Evolutionary conservation across 2,888 invertebrate genomes (phyloP).

Genomic region (Orthonychiurus folsomi): DNA sequence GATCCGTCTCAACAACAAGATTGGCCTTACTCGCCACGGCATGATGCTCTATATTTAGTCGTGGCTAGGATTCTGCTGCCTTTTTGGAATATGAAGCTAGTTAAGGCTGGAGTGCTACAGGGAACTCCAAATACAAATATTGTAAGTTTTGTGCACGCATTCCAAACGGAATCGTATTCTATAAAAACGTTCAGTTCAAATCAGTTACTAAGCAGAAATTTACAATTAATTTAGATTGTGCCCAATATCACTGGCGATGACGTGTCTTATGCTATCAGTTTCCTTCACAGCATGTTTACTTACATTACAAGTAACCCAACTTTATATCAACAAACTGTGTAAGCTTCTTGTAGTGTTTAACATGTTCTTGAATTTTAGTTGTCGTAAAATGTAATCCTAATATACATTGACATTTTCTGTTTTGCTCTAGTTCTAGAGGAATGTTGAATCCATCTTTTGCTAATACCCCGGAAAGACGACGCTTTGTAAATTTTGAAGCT

Average conservation of each 20-base stretch:
- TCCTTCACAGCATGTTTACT: conserved; percentile 31
- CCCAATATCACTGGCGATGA: conserved; percentile 36
- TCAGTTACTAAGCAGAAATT: no score
- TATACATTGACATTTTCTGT: not conserved
- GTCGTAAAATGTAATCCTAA: no score
- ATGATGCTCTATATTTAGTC: conserved; percentile 87
- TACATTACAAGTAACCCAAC: conserved; percentile 37
- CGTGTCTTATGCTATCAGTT: conserved; percentile 35
- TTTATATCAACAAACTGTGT: conserved; percentile 30
- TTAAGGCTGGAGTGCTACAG: conserved; percentile 28
- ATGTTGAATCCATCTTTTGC: not conserved
- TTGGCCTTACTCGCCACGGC: conserved; percentile 61
- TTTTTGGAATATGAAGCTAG: conserved; percentile 66
- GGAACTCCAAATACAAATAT: conserved; percentile 20
- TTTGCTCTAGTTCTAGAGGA: not conserved
- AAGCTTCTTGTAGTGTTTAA: no score
- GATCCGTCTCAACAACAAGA: conserved; percentile 11
- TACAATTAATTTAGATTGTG: conserved; percentile 25
- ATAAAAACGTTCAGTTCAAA: not conserved
- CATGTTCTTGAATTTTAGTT: no score
- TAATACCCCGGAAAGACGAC: conserved; percentile 17
- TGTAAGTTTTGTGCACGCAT: conserved; percentile 26
- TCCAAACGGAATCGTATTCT: not conserved
- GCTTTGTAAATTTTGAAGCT: conserved; percentile 22
- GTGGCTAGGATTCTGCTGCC: conserved; percentile 78